Base-by-base conservation (phyloP, 2,888 invertebrate genomes). In the Ethmia dodecea region DNA sequence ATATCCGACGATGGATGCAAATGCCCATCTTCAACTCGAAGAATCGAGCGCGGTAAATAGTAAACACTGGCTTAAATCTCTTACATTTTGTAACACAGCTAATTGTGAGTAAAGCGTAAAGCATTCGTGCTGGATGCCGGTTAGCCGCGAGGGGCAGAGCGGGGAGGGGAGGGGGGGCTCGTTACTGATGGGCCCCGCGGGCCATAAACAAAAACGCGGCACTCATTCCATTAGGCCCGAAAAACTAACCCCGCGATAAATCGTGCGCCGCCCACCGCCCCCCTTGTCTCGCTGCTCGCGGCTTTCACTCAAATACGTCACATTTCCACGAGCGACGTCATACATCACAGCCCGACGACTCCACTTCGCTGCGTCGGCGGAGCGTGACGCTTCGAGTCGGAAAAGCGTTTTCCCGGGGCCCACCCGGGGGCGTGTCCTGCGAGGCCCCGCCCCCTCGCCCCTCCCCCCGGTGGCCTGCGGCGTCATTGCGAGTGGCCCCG, bases 211-310 rank as follows among this genome's bases (percentile, higher is more conserved):
- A 68, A 54, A 60, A 59, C 53, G 55, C 55, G 60, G 58, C 60
- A 57, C 64, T 73, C 72, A 74, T 73, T 69, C 77, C 77, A 76
- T 77, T 76, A 77, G 67, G 60, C 61, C 60, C 22, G 22, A 60
- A 55, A 51, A 62, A 56, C 63, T 62, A 64, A 62, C 67, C 68
- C 69, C 60, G 58, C 60, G 46, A 62, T 74, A 71, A 71, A 75
- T 74, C 74, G n/a, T 63, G 55, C 49, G 13, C 55, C 55, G 56
- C 55, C 63, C n/a, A n/a, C n/a, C n/a, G n/a, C n/a, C n/a, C n/a
- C n/a, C n/a, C 22, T n/a, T n/a, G 22, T 9, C 22, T n/a, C 22
- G 22, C 22, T n/a, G 9, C 22, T 22, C n/a, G 22, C 22, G 22
- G 22, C 53, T 61, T 47, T 60, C 43, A 45, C 52, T 52, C 51